phyloP scores from a whole-genome alignment of 2,113 vertebrate species.

The Hippoglossus stenolepis region DNA sequence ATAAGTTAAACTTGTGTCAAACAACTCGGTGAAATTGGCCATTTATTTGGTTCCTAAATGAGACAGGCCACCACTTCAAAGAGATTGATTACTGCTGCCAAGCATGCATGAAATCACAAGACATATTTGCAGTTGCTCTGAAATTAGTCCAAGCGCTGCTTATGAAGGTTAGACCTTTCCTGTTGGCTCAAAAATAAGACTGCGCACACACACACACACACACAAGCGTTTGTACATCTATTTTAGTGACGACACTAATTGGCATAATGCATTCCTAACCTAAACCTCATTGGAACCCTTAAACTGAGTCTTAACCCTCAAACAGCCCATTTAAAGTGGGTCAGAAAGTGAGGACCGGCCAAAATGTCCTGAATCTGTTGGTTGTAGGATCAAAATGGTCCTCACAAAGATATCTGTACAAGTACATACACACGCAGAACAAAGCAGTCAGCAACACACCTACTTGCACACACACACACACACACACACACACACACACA shows the following conservation, averaged over 20 bases:
- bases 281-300: too few species aligned
- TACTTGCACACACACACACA: background rate
- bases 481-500: slow-evolving; percentile 1
- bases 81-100: slow-evolving; percentile 68
- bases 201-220: background rate
- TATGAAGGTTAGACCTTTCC: slow-evolving; percentile 55
- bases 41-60: slow-evolving; percentile 76
- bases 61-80: slow-evolving; percentile 71
- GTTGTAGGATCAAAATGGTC: too few species aligned
- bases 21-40: slow-evolving; percentile 61
- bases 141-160: slow-evolving; percentile 61
- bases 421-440: background rate
- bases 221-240: background rate
- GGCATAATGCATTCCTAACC: too few species aligned
- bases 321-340: too few species aligned
- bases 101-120: slow-evolving; percentile 72
- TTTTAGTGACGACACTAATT: too few species aligned
- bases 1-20: slow-evolving; percentile 69
- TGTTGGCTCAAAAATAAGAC: slow-evolving; percentile 49
- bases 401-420: too few species aligned
- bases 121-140: slow-evolving; percentile 57
- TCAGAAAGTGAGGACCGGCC: too few species aligned
- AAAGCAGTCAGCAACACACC: slow-evolving; percentile 8
- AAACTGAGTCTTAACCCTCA: too few species aligned
- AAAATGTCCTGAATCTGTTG: too few species aligned